Evolutionary conservation across 2,797 vertebrate genomes (phyloP).

Genomic region (Denticeps clupeoides): DNA sequence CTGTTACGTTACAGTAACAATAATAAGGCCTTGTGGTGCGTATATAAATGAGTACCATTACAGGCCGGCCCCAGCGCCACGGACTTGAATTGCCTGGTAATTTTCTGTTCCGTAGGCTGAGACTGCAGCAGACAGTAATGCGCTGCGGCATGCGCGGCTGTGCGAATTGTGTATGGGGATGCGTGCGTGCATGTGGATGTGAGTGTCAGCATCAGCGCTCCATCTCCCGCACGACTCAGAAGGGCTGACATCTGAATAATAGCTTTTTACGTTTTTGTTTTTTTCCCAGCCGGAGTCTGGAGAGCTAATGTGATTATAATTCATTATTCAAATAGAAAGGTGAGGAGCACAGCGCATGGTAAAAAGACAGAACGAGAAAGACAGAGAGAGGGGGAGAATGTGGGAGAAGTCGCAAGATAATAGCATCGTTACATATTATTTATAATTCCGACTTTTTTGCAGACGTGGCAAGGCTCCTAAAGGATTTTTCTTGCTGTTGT

Average conservation of each 20-base stretch:
- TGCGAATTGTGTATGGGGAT: background rate
- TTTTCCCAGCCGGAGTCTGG: conserved; percentile 80
- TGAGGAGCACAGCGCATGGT: conserved; percentile 56
- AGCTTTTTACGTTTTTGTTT: conserved; percentile 94
- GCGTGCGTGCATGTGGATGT: conserved; percentile 5
- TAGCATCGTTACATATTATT: conserved; percentile 82
- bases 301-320: conserved; percentile 91
- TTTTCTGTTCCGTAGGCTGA: conserved; percentile 54
- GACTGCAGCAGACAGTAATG: conserved; percentile 56
- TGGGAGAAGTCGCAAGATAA: conserved; percentile 56
- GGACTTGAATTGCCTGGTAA: conserved; percentile 48
- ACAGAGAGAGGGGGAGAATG: background rate
- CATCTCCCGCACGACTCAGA: conserved; percentile 57
- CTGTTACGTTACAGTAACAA: conserved; percentile 8
- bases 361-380: conserved; percentile 66
- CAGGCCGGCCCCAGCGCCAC: conserved; percentile 33
- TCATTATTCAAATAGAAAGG: conserved; percentile 96
- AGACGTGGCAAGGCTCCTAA: conserved; percentile 46
- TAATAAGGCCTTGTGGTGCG: conserved; percentile 33
- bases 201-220: conserved; percentile 63
- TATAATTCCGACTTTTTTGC: conserved; percentile 64
- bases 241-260: conserved; percentile 90
- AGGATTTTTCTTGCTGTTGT: conserved; percentile 21
- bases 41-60: conserved; percentile 39
- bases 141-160: conserved; percentile 24